These are phyloP conservation scores for Cardiocondyla obscurior DNA, from an alignment of 1,140 invertebrate genomes.

Conservation along the genomic window DNA sequence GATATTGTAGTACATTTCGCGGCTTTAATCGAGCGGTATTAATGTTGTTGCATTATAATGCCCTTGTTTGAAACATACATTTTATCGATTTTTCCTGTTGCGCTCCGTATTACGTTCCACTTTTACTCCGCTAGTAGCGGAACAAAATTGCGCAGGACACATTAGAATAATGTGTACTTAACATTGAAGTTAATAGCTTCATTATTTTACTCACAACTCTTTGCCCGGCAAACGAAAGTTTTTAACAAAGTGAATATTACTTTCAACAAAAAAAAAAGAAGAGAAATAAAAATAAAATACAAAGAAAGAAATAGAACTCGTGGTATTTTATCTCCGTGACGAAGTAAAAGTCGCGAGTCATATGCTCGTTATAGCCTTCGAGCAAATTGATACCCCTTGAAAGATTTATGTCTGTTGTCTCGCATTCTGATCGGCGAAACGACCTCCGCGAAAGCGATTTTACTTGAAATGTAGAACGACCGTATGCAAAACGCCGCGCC, in stretches of 20 bases:
- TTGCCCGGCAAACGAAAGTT: background rate
- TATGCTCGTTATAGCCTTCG: constrained; percentile 11
- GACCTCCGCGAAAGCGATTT: constrained; percentile 32
- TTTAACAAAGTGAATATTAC: background rate
- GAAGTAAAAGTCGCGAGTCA: background rate
- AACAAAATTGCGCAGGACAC: background rate
- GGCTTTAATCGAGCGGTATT: background rate
- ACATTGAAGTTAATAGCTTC: background rate
- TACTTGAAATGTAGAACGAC: constrained; percentile 30
- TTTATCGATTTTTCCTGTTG: background rate
- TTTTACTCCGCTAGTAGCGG: background rate
- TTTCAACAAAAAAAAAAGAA: too few species aligned
- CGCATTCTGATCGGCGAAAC: constrained; percentile 27
- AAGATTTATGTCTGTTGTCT: constrained; percentile 46
- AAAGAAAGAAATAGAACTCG: background rate
- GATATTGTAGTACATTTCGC: background rate
- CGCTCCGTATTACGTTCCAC: background rate
- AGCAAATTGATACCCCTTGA: constrained; percentile 26
- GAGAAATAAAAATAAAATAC: too few species aligned
- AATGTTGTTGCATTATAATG: background rate
- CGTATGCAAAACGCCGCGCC: constrained; percentile 34
- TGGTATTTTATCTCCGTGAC: background rate
- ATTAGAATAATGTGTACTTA: background rate
- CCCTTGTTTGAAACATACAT: background rate
- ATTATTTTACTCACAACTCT: background rate